Conservation (phyloP, 2,113 vertebrate genomes). For the Raja brachyura region DNA sequence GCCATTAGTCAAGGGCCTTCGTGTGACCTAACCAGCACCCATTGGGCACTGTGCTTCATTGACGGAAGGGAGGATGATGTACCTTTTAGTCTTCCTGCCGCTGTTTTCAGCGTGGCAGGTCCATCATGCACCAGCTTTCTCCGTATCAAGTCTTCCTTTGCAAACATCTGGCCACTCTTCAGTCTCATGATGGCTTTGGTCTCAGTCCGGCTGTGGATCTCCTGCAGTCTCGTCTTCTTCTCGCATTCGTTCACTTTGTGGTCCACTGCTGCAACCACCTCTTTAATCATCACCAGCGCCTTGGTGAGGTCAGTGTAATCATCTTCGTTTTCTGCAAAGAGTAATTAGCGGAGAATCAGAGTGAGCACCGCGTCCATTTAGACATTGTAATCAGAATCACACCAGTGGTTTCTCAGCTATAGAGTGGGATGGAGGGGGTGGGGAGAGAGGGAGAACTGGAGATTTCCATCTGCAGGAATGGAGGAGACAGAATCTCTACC, state of each 20-base stretch:
- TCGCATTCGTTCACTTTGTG: constrained; percentile 86
- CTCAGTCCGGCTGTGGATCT: constrained; percentile 79
- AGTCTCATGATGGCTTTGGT: constrained; percentile 94
- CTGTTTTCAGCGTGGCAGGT: constrained; percentile 70
- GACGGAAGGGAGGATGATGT: neutral
- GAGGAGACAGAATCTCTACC: too few species aligned
- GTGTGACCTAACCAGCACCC: too few species aligned
- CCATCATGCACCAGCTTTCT: constrained; percentile 83
- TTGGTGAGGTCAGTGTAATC: constrained; percentile 72
- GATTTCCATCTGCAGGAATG: too few species aligned
- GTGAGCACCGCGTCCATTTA: neutral
- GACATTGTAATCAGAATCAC: neutral
- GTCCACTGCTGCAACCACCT: constrained; percentile 79
- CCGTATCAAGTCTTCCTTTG: constrained; percentile 79
- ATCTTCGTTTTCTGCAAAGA: constrained; percentile 65
- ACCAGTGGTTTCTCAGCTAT: neutral
- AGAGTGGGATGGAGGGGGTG: too few species aligned
- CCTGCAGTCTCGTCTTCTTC: constrained; percentile 75
- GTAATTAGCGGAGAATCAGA: neutral
- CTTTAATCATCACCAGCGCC: constrained; percentile 75
- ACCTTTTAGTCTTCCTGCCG: constrained; percentile 80
- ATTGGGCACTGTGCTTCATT: neutral
- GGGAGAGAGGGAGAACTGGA: too few species aligned
- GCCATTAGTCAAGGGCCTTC: neutral
- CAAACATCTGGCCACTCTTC: constrained; percentile 93